Evolutionary conservation across 53 echinoderm and acorn worm species (phyloP).

Genomic region (Mesocentrotus franciscanus): DNA sequence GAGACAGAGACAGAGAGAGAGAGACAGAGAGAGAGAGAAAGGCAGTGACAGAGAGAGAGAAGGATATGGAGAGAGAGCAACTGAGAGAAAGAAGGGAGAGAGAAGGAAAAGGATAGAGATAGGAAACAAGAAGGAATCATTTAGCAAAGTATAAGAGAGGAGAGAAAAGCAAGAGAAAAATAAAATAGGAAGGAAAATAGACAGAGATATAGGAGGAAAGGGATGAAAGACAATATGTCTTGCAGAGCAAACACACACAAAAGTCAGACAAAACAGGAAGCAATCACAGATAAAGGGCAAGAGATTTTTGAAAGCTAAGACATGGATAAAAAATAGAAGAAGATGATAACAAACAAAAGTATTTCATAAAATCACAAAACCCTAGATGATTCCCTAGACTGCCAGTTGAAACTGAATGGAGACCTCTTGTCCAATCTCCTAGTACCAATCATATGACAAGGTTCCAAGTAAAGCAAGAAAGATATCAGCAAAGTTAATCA

Average conservation of each 20-base stretch:
- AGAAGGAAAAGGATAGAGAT: background rate
- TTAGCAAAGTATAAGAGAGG: background rate
- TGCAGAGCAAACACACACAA: too few relatives aligned
- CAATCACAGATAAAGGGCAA: background rate
- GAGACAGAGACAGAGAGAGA: background rate
- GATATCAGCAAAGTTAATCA: conserved; percentile 44
- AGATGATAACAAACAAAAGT: background rate
- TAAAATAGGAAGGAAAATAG: background rate
- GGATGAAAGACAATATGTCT: background rate
- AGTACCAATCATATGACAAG: background rate
- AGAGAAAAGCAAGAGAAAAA: background rate
- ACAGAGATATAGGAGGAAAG: background rate
- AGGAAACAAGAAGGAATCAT: background rate
- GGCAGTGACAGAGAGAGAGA: too few relatives aligned
- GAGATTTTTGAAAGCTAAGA: background rate
- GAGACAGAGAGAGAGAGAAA: background rate
- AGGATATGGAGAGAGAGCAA: background rate
- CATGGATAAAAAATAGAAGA: background rate
- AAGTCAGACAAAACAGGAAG: background rate
- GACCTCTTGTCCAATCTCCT: background rate
- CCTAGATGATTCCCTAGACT: background rate
- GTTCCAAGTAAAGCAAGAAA: background rate
- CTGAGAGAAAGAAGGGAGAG: too few relatives aligned
- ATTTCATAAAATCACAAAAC: background rate
- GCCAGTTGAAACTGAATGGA: background rate